Conservation (phyloP, 23 tunicate genomes). For the Diplosoma virens region DNA sequence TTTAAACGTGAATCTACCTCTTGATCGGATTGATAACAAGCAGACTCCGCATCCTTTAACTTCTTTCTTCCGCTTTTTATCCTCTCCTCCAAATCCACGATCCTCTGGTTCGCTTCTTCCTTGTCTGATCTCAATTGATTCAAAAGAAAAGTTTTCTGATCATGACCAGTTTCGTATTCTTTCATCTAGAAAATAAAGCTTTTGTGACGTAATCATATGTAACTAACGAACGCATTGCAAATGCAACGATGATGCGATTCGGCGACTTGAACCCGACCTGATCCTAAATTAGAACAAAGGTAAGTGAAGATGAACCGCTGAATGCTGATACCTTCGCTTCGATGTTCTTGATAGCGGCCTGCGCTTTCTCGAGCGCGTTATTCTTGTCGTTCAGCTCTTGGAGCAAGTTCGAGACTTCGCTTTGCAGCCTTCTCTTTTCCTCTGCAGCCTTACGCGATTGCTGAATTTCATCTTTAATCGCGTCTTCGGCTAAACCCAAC, state of each 20-base stretch:
- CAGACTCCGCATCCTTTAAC: neutral
- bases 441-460: slow-evolving; percentile 20
- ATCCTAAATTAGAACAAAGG: no score
- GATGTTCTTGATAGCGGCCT: slow-evolving; percentile 17
- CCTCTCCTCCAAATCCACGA: slow-evolving; percentile 12
- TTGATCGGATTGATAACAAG: neutral
- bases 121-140: neutral
- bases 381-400: neutral
- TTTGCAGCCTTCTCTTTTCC: neutral
- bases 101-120: slow-evolving; percentile 2
- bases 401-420: neutral
- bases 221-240: neutral
- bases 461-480: slow-evolving; percentile 14
- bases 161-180: slow-evolving; percentile 5
- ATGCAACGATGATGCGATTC: neutral
- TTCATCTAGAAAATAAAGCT: slow-evolving; percentile 7
- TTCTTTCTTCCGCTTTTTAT: neutral
- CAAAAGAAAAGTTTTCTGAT: neutral
- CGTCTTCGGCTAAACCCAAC: slow-evolving; percentile 10
- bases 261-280: neutral
- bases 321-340: slow-evolving; percentile 24
- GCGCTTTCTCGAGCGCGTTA: slow-evolving; percentile 5
- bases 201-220: neutral
- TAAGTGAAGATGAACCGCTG: no score
- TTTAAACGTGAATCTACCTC: no score